phyloP scores from a whole-genome alignment of 1,140 invertebrate genomes.

The Dufourea novaeangliae region DNA sequence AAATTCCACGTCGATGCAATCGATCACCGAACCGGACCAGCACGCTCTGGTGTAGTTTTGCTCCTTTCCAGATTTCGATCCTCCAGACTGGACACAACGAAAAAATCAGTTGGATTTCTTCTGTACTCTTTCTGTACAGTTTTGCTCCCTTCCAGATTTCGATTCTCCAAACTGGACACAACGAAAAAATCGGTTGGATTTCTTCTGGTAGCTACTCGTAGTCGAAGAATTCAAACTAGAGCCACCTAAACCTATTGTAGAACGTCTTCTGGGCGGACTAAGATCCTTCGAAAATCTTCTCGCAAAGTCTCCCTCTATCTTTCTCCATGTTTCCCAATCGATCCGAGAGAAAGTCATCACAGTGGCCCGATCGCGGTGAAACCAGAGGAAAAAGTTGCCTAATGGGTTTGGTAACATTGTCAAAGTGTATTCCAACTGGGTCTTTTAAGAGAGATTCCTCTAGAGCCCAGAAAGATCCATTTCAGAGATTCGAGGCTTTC shows the following conservation, averaged over 20 bases:
- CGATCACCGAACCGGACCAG: conserved; percentile 62
- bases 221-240: too few species aligned
- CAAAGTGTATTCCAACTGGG: neutral
- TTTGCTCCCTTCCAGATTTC: conserved; percentile 50
- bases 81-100: too few species aligned
- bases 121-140: too few species aligned
- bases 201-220: too few species aligned
- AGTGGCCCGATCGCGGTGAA: conserved; percentile 23
- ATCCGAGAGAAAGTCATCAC: conserved; percentile 46
- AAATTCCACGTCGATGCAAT: conserved; percentile 59
- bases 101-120: too few species aligned
- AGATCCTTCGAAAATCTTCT: neutral
- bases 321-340: conserved; percentile 21
- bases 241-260: too few species aligned
- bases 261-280: too few species aligned
- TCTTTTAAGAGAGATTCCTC: too few species aligned
- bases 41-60: conserved; percentile 53
- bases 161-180: neutral
- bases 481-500: too few species aligned
- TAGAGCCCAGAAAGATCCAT: too few species aligned
- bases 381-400: conserved; percentile 27
- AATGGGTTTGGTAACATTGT: conserved; percentile 7
- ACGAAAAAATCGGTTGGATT: too few species aligned
- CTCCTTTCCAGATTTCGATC: conserved; percentile 36
- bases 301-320: neutral